A percentile compares a stretch with the other conserved stretches of the same genome.
These are phyloP conservation scores for Sphaeridia pumilis DNA, from an alignment of 2,888 invertebrate genomes.

Conservation along the genomic window DNA sequence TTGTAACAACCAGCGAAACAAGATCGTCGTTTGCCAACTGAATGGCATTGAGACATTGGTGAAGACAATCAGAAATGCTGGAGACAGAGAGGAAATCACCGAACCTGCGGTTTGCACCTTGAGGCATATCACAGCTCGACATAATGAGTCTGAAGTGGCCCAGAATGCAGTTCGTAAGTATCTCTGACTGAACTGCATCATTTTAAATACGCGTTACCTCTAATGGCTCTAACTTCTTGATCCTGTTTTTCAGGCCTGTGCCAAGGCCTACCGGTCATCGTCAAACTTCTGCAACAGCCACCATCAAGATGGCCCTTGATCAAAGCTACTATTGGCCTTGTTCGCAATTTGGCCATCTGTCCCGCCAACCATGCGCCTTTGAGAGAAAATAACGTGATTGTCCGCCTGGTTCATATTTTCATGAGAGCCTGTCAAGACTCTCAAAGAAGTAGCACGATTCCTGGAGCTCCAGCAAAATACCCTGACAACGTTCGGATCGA, in stretches of 20 bases:
- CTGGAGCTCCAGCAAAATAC: conserved; percentile 26
- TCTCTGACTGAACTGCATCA: no score
- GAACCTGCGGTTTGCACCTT: conserved; percentile 98
- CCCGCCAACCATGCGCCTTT: conserved; percentile 91
- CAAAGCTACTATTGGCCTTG: conserved; percentile 94
- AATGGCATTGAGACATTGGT: conserved; percentile 95
- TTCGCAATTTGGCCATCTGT: conserved; percentile 91
- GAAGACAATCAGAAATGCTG: conserved; percentile 82
- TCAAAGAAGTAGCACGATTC: conserved; percentile 59
- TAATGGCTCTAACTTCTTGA: no score
- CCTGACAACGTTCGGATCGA: conserved; percentile 98
- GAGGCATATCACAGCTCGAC: conserved; percentile 91
- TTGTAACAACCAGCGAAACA: conserved; percentile 98
- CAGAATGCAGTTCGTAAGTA: conserved; percentile 78
- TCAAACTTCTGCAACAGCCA: conserved; percentile 88
- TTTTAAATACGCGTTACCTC: no score
- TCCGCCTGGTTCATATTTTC: conserved; percentile 80
- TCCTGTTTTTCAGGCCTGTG: conserved; percentile 52
- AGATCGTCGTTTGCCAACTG: conserved; percentile 65
- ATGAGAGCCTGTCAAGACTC: conserved; percentile 92
- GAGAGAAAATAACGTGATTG: conserved; percentile 87
- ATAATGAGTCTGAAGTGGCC: conserved; percentile 91
- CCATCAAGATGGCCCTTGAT: conserved; percentile 96
- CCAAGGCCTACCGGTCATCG: conserved; percentile 82
- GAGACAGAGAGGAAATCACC: conserved; percentile 96